These are phyloP conservation scores for Sebastiscus tertius DNA, from an alignment of 2,797 vertebrate genomes.

Conservation along the genomic window DNA sequence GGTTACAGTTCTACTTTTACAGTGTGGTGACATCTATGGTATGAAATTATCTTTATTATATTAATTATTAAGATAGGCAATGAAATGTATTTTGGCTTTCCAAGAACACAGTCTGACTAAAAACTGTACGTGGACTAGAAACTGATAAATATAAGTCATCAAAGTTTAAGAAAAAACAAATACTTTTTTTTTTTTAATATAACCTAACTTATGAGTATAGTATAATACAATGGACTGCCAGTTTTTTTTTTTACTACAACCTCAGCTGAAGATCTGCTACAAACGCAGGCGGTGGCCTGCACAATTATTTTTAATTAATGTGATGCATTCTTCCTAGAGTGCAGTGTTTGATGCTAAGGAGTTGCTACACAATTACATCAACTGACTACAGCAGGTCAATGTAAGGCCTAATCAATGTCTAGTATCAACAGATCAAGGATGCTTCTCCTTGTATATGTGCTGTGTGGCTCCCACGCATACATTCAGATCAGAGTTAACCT, in stretches of 20 bases:
- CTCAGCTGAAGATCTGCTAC: slow-evolving; percentile 4
- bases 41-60: background rate
- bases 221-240: background rate
- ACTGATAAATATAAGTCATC: too few relatives aligned
- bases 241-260: background rate
- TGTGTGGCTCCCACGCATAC: slow-evolving; percentile 55
- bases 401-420: slow-evolving; percentile 67
- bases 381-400: slow-evolving; percentile 55
- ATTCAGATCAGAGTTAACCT: slow-evolving; percentile 56
- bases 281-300: background rate
- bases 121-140: background rate
- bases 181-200: background rate
- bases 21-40: background rate
- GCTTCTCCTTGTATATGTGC: slow-evolving; percentile 42
- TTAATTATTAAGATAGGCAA: background rate
- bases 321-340: slow-evolving; percentile 31
- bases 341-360: slow-evolving; percentile 42
- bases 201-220: background rate
- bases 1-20: background rate
- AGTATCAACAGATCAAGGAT: slow-evolving; percentile 72
- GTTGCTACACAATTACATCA: slow-evolving; percentile 58
- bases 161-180: background rate
- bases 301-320: slow-evolving; percentile 33
- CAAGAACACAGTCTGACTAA: background rate
- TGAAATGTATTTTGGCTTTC: background rate